A percentile compares a stretch with the other conserved stretches of the same genome.
These are phyloP conservation scores for Drosophila vallismaia DNA, from an alignment of 2,888 invertebrate genomes.

Conservation along the genomic window DNA sequence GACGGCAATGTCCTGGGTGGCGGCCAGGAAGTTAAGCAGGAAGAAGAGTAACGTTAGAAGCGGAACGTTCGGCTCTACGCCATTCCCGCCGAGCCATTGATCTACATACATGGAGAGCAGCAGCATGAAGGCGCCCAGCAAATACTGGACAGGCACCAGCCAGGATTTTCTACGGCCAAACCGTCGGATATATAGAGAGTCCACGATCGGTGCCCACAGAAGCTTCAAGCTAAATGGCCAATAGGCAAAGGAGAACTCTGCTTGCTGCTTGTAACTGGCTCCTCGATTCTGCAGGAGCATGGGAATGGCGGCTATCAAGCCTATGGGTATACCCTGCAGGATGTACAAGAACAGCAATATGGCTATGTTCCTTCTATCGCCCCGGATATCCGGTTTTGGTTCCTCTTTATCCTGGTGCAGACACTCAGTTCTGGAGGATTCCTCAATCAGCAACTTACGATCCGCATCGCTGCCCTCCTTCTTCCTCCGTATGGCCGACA, in stretches of 20 bases:
- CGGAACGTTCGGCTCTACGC: slow-evolving; percentile 88
- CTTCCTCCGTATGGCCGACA: slow-evolving; percentile 33
- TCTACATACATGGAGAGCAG: slow-evolving; percentile 91
- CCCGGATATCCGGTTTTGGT: slow-evolving; percentile 85
- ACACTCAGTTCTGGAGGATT: slow-evolving; percentile 4
- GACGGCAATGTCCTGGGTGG: slow-evolving; percentile 99
- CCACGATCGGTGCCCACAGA: slow-evolving; percentile 99
- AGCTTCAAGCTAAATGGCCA: slow-evolving; percentile 97
- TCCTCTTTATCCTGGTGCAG: slow-evolving; percentile 56
- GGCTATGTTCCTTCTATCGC: slow-evolving; percentile 92
- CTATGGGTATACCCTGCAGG: slow-evolving; percentile 97
- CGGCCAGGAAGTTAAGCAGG: slow-evolving; percentile 96
- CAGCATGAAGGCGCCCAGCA: slow-evolving; percentile 95
- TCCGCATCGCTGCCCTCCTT: slow-evolving; percentile 28
- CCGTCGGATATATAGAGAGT: slow-evolving; percentile 92
- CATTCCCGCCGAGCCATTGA: slow-evolving; percentile 89
- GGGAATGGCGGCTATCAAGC: slow-evolving; percentile 96
- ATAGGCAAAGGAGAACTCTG: slow-evolving; percentile 95
- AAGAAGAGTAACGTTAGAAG: slow-evolving; percentile 94
- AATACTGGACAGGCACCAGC: slow-evolving; percentile 97
- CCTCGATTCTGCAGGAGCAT: slow-evolving; percentile 97
- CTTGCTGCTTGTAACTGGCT: slow-evolving; percentile 97
- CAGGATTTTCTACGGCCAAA: slow-evolving; percentile 98
- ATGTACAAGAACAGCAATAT: slow-evolving; percentile 96
- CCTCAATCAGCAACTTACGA: slow-evolving; percentile 15